phyloP scores from a whole-genome alignment of 2,797 vertebrate species.

The Syngnathus acus region DNA sequence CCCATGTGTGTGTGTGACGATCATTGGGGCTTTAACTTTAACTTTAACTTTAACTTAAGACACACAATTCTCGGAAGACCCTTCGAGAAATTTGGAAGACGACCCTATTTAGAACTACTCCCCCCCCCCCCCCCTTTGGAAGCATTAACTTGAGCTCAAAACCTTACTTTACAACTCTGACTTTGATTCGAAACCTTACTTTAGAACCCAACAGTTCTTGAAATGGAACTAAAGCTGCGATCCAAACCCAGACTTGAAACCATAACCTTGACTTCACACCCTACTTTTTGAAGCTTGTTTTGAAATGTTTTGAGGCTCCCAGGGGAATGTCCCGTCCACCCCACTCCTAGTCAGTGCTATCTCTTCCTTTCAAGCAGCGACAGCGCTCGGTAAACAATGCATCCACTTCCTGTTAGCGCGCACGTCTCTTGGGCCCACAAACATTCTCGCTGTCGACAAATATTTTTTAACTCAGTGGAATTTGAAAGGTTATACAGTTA shows the following conservation, averaged over 20 bases:
- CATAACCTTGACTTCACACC: neutral
- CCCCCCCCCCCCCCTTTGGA: too few species aligned
- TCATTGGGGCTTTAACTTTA: too few species aligned
- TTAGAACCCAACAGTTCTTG: too few species aligned
- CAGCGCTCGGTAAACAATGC: slow-evolving; percentile 62
- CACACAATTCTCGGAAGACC: too few species aligned
- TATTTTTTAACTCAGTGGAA: neutral
- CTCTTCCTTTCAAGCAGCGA: slow-evolving; percentile 44
- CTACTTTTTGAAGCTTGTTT: too few species aligned
- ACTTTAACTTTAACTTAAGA: too few species aligned
- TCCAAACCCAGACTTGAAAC: too few species aligned
- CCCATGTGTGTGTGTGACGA: too few species aligned
- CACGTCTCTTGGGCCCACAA: neutral
- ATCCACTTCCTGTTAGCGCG: slow-evolving; percentile 58
- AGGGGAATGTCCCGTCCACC: slow-evolving; percentile 13
- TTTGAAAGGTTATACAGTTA: too few species aligned
- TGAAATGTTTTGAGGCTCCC: neutral
- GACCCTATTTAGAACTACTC: too few species aligned
- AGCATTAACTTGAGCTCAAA: neutral
- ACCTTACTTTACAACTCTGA: neutral
- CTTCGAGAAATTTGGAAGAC: neutral
- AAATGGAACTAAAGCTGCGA: too few species aligned
- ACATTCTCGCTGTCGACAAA: neutral
- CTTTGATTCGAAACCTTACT: too few species aligned
- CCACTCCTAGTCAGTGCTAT: slow-evolving; percentile 19